phyloP scores from a whole-genome alignment of 2,113 vertebrate genomes.

The Dasyprocta punctata region DNA sequence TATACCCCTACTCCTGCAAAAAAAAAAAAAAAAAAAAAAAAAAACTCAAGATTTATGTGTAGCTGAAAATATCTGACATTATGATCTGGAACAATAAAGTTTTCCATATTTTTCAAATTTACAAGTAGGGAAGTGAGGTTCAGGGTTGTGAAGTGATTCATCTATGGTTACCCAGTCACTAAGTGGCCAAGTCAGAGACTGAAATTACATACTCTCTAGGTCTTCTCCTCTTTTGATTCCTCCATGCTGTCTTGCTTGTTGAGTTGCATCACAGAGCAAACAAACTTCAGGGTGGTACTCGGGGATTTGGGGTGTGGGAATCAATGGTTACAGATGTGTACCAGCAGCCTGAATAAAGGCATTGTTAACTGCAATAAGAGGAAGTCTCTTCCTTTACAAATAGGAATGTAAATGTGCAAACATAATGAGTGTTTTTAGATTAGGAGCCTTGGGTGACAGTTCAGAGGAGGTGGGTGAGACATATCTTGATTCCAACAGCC shows the following conservation, averaged over 20 bases:
- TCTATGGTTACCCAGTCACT: neutral
- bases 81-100: neutral
- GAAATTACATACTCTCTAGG: neutral
- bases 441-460: neutral
- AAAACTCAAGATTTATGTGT: neutral
- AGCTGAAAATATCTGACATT: neutral
- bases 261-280: neutral
- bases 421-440: neutral
- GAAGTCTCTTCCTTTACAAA: neutral
- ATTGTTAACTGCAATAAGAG: neutral
- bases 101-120: neutral
- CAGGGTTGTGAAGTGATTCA: neutral
- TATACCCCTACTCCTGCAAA: no score
- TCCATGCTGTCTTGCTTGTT: neutral
- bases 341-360: neutral
- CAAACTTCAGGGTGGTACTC: neutral
- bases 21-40: no score
- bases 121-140: neutral
- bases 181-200: neutral
- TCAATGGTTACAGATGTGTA: neutral
- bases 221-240: neutral
- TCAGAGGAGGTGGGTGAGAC: neutral
- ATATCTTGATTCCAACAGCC: neutral
- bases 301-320: neutral
- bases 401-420: neutral